Evolutionary conservation across 2,888 invertebrate species (phyloP).

Genomic region (Tipula unca): DNA sequence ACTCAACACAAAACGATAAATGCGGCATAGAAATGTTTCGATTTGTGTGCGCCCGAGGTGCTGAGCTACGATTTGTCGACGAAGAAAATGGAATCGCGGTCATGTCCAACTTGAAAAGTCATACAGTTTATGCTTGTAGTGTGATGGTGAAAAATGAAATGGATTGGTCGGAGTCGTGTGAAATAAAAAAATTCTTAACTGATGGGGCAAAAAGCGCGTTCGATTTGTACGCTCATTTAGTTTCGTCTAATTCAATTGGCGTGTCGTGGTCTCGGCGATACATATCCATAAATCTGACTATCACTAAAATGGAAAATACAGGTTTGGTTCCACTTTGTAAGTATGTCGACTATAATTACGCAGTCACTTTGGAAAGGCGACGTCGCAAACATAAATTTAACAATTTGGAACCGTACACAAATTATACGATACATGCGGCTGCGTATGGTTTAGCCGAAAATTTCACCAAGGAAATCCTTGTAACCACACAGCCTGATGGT

Average conservation of each 20-base stretch:
- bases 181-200: not conserved
- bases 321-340: not conserved
- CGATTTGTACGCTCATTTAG: not conserved
- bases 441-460: not conserved
- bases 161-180: not conserved
- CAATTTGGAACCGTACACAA: not conserved
- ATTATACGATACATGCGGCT: not conserved
- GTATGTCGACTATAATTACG: not conserved
- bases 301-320: not conserved
- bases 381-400: not conserved
- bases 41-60: not conserved
- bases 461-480: not conserved
- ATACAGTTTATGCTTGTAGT: not conserved
- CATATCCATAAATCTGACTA: not conserved
- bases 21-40: not conserved
- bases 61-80: not conserved
- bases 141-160: not conserved
- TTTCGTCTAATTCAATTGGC: not conserved
- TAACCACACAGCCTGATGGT: not conserved
- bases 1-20: not conserved
- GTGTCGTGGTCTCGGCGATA: not conserved
- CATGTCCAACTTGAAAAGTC: not conserved
- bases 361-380: not conserved
- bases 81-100: not conserved
- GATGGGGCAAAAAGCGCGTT: not conserved